Base-by-base conservation (phyloP, 2,888 invertebrate species). In the Archips xylosteana region DNA sequence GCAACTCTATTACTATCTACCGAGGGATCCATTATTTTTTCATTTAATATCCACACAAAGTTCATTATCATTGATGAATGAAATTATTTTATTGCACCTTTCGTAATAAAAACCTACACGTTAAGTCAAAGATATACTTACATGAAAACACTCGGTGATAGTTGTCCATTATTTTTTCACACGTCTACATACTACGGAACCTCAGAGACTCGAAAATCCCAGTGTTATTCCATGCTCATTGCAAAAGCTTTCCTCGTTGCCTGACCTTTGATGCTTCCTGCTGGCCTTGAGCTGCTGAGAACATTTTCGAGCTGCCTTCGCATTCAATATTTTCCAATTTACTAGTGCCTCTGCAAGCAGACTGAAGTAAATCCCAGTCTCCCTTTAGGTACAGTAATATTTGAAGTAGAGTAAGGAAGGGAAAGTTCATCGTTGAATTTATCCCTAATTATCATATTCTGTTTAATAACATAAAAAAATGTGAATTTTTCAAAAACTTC, bases 241-340 rank as follows among this genome's bases (percentile, higher is more conserved):
- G 51, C 47, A 61, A 51, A 65, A 71, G 13, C 32, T 66, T 12
- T 32, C 32, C 32, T 10, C 32, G 51, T 23, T 54, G 49, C 32
- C 42, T 51, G 42, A 61, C 65, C 64, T 66, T 13, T 51, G 34
- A 57, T 61, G 36, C 60, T 65, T 66, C 10, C 54, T 60, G 3
- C 10, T 36, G 65, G 12, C 71, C 65, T 61, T 51, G 65, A 71
- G 36, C 65, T 49, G 34, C 47, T 32, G 23, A 8, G 15, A 54
- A 60, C 49, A 32, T 65, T 71, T 60, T 49, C 59, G 6, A 47
- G 63, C 63, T 23, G 39, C 36, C 59, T 64, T 34, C 57, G 57
- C 64, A 64, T 42, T 57, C 45, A 23, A 51, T 57, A 10, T 54
- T 54, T 54, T 54, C 23, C 54, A 23, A 54, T 54, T 54, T 54